Base-by-base conservation (phyloP, 1,140 invertebrate species). In the Steinernema feltiae region DNA sequence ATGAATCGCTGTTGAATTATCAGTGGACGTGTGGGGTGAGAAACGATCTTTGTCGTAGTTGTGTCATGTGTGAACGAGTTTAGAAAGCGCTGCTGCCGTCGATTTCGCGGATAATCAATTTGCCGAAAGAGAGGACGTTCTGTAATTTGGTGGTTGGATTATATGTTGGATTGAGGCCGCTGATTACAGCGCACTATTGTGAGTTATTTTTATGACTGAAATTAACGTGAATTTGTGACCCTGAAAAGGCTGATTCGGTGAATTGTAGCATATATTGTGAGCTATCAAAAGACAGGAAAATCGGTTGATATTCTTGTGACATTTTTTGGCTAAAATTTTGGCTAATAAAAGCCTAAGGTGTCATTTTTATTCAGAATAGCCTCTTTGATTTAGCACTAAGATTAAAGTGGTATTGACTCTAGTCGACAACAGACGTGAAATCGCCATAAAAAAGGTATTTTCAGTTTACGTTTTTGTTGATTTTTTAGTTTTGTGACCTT, bases 91-190 rank as follows among this genome's bases (percentile, higher is more conserved):
- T 79, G 12, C 71, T 84, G 15, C 83, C 83, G 18, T 84, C 83
- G n/a, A 75, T 84, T 15, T 84, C 83, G n/a, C 71, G 83, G 31
- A 77, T 83, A 31, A 84, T 85, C 18, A 83, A 83, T 48, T 72
- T 83, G 24, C 82, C 82, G 1, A 82, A 85, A 48, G 83, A 83
- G 79, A 69, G 83, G 46, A 84, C 82, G 24, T 71, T 86, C 32
- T 84, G 85, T 78, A 83, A 84, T 63, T 76, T 84, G 21, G 72
- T 82, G 1, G 76, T 86, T 71, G 41, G 84, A 15, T 84, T 85
- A 35, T 79, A 84, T 30, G 78, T 86, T 35, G 81, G 81, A 15
- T 78, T 84, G 24, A 72, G 82, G 32, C 70, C 77, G 18, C 70
- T 84, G 18, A 78, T 82, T 69, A 48, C 82, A n/a, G 48, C 53